Conservation (phyloP, 2,888 invertebrate species). For the Conomelus anceps region DNA sequence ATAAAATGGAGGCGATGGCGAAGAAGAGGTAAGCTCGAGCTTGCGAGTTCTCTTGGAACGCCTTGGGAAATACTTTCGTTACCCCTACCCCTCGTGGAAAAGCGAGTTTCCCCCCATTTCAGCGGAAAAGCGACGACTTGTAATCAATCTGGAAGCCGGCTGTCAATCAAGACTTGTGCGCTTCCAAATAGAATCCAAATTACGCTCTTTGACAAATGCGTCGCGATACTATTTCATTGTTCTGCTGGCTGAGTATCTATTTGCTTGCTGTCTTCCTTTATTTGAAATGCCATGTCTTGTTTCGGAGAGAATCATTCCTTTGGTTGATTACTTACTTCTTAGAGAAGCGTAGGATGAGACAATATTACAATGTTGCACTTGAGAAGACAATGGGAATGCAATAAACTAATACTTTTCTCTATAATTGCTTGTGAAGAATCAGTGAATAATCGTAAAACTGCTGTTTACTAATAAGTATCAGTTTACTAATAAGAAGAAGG, state of each 20-base stretch:
- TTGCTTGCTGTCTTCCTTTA: neutral
- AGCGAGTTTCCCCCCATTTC: neutral
- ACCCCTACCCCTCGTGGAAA: neutral
- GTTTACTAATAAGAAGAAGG: too few relatives aligned
- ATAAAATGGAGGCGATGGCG: neutral
- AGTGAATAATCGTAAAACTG: too few relatives aligned
- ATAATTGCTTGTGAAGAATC: too few relatives aligned
- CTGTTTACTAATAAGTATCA: too few relatives aligned
- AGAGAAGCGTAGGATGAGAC: too few relatives aligned
- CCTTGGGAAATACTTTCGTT: neutral
- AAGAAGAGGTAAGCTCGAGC: neutral
- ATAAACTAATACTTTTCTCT: too few relatives aligned
- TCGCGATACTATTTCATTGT: neutral
- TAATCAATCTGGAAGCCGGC: neutral
- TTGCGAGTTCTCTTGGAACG: neutral
- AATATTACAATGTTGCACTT: too few relatives aligned
- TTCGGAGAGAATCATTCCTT: neutral
- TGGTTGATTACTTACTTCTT: too few relatives aligned
- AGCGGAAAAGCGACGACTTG: neutral
- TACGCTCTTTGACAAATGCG: neutral
- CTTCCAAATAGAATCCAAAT: neutral
- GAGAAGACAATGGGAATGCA: too few relatives aligned
- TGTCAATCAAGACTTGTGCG: neutral
- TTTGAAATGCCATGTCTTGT: neutral
- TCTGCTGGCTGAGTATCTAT: neutral